phyloP scores from a whole-genome alignment of 2,797 vertebrate genomes.

The Enteromius paludinosus region DNA sequence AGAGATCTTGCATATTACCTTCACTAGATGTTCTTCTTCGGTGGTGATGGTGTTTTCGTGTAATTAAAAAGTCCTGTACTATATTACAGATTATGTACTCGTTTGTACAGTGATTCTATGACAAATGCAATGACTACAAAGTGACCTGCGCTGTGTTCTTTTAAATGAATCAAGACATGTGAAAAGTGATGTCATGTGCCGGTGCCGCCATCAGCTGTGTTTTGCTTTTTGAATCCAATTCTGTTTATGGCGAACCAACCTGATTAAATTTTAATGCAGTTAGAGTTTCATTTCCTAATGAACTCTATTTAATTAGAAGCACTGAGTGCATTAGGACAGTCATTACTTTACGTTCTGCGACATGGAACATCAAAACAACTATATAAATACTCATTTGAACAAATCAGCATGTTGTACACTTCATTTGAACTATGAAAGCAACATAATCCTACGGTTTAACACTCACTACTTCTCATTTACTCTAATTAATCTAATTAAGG shows the following conservation, averaged over 20 bases:
- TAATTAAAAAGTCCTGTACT: background rate
- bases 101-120: background rate
- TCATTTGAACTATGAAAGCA: conserved; percentile 4
- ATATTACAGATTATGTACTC: background rate
- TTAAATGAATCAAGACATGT: background rate
- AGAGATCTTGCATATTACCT: background rate
- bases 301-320: conserved; percentile 53
- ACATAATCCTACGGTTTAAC: conserved; percentile 13
- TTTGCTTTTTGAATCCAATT: conserved; percentile 38
- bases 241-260: conserved; percentile 23
- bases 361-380: conserved; percentile 28
- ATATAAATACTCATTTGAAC: conserved; percentile 32
- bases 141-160: background rate
- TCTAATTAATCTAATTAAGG: background rate
- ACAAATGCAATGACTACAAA: conserved; percentile 15
- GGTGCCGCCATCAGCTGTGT: conserved; percentile 1
- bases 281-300: conserved; percentile 30
- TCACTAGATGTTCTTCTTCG: background rate
- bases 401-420: conserved; percentile 22
- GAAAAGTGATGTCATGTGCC: conserved; percentile 1
- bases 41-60: background rate
- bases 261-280: conserved; percentile 28
- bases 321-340: conserved; percentile 39
- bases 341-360: conserved; percentile 4
- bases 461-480: background rate